Evolutionary conservation across 2,113 vertebrate species (phyloP), one percentile per base, ranked within the genome.

Genomic region (Parus major): DNA sequence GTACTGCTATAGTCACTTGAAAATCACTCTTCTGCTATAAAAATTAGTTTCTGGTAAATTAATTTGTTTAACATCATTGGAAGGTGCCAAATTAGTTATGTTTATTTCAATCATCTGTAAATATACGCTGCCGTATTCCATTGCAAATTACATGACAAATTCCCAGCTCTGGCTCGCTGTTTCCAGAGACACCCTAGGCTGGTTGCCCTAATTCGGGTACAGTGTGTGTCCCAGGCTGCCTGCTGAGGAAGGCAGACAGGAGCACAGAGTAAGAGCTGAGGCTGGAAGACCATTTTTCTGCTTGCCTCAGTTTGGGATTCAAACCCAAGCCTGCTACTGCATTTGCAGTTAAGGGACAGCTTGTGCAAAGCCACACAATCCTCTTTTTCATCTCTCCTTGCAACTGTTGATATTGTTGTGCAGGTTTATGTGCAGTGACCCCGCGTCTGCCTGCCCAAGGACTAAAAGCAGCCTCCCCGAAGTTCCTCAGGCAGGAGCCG

Each of bases 401-500:
- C 63, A 65, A 61, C 46, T 55, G 29, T 19, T 81, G 5, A 28
- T 61, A 56, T 76, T 80, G 57, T 42, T 72, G 27, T 18, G 24
- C 23, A 18, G n/a, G 17, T 19, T 66, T 21, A 2, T 19, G 7
- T 50, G 19, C 10, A 31, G 71, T 53, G 76, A 41, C 18, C 18
- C 69, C 65, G 20, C 1, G 12, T 21, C 31, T 82, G 53, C 53
- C 71, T 89, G 46, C 46, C 28, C 77, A 42, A 49, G 53, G 33
- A 39, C 10, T 5, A 5, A 16, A 20, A 33, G 31, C 61, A 68
- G 36, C 28, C 59, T 76, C 31, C 9, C 27, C 25, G 5, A 0
- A 41, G 27, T 29, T 81, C 29, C 28, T 25, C 13, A n/a, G 2
- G 15, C 4, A 4, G 1, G 10, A 47, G 27, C 25, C 1, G 1